Conservation (phyloP, 2,797 vertebrate species). For the Knipowitschia caucasica region DNA sequence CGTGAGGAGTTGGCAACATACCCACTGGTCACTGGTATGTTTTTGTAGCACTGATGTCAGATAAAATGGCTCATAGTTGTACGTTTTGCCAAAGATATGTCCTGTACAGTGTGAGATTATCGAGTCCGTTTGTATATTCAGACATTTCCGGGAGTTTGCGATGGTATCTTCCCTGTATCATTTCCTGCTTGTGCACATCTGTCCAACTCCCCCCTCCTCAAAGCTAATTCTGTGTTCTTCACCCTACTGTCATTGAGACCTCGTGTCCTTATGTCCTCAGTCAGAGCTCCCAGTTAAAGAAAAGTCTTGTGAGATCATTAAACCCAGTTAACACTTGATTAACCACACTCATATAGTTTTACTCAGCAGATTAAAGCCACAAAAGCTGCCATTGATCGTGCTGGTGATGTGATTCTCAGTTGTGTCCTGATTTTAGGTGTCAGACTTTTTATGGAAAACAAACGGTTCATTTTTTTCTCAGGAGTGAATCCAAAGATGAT, state of each 20-base stretch:
- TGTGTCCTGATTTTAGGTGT: constrained; percentile 20
- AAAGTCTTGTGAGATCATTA: constrained; percentile 12
- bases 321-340: constrained; percentile 35
- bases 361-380: constrained; percentile 4
- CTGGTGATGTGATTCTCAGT: constrained; percentile 26
- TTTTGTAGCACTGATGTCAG: constrained; percentile 95
- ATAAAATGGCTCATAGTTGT: constrained; percentile 66
- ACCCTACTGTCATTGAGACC: constrained; percentile 17
- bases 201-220: constrained; percentile 16
- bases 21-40: constrained; percentile 72
- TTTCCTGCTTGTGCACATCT: constrained; percentile 47
- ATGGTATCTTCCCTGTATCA: constrained; percentile 56
- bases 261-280: constrained; percentile 24
- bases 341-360: constrained; percentile 15
- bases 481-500: constrained; percentile 16
- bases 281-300: constrained; percentile 5
- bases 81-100: constrained; percentile 57
- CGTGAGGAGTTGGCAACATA: constrained; percentile 80
- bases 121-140: constrained; percentile 56
- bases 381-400: constrained; percentile 10
- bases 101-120: constrained; percentile 47
- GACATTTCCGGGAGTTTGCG: constrained; percentile 51
- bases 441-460: not conserved
- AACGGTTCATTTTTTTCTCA: constrained; percentile 17
- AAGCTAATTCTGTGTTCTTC: constrained; percentile 23